Evolutionary conservation across 2,888 invertebrate species (phyloP), one percentile per base, ranked within the genome.

Genomic region (Thera britannica): DNA sequence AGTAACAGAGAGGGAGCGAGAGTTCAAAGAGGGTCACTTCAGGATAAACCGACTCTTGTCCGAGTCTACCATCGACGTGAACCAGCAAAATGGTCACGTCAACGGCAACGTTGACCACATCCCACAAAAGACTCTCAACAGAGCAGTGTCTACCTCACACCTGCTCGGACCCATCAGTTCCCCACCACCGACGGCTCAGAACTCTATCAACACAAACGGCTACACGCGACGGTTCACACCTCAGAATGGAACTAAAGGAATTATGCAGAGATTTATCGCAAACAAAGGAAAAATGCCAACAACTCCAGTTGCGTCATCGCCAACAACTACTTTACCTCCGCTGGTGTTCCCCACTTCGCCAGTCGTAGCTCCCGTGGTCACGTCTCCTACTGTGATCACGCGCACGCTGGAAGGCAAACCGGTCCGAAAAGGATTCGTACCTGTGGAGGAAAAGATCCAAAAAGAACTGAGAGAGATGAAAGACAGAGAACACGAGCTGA

Each of bases 381-480:
- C 72, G 11, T 71, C 84, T 38, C 86, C 90, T 6, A 85, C 89
- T 4, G 79, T 85, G 23, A 75, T 95, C 71, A 90, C 93, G 67
- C 94, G 95, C 63, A 94, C 95, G 58, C 89, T 94, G 1, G 95
- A 95, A 73, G 96, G 96, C 0, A 95, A 95, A 75, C 95, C 95
- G 0, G 93, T 96, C 46, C 94, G 97, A 65, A 97, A 97, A 74
- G 97, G 97, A 12, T 97, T 95, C 85, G 95, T 97, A 3, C 97
- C 98, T 0, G 97, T 98, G 2, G 98, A 98, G 84, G 96, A 97
- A 79, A 97, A 97, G 88, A 98, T 98, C 78, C 97, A 97, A 81
- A 96, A 96, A 72, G 98, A 98, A 86, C 90, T 98, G 61, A 94
- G 96, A 82, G 98, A 98, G 79, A 96, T 98, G 95, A 96, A 97